A percentile compares a stretch with the other conserved stretches of the same genome.
phyloP scores from a whole-genome alignment of 1,140 invertebrate genomes.

The Bicyclus anynana region DNA sequence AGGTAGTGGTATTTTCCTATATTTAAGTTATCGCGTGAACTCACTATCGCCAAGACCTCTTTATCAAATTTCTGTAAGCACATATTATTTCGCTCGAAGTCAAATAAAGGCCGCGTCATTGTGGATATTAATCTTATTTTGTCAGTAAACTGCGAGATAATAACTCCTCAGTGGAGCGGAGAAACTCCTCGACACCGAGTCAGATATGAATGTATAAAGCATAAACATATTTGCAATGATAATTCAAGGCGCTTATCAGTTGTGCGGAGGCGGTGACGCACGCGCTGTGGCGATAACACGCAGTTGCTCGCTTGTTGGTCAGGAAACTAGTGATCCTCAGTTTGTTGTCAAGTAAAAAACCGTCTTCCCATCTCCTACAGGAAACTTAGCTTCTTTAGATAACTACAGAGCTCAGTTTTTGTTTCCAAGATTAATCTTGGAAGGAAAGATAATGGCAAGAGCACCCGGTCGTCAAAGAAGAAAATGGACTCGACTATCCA shows the following conservation, averaged over 20 bases:
- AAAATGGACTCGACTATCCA: no score
- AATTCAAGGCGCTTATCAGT: conserved; percentile 73
- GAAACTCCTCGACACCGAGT: conserved; percentile 52
- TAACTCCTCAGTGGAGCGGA: conserved; percentile 52
- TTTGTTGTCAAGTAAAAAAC: no score
- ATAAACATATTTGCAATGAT: conserved; percentile 75
- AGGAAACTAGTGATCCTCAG: conserved; percentile 53
- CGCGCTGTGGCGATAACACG: conserved; percentile 60
- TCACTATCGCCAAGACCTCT: conserved; percentile 62
- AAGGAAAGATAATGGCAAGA: no score
- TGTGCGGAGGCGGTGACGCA: conserved; percentile 72
- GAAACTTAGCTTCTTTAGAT: no score
- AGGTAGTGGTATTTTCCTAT: conserved; percentile 61
- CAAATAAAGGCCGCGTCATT: conserved; percentile 55
- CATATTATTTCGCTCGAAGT: conserved; percentile 42
- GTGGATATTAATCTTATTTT: conserved; percentile 43
- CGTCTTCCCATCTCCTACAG: no score
- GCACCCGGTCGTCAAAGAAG: no score
- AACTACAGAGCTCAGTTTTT: no score
- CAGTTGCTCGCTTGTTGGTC: conserved; percentile 54
- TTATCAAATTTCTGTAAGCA: conserved; percentile 60
- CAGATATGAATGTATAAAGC: conserved; percentile 62
- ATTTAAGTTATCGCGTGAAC: conserved; percentile 70
- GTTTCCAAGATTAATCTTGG: no score
- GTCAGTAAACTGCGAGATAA: conserved; percentile 40